Base-by-base conservation (phyloP, 1,140 invertebrate species). In the Heliconius nattereri region DNA sequence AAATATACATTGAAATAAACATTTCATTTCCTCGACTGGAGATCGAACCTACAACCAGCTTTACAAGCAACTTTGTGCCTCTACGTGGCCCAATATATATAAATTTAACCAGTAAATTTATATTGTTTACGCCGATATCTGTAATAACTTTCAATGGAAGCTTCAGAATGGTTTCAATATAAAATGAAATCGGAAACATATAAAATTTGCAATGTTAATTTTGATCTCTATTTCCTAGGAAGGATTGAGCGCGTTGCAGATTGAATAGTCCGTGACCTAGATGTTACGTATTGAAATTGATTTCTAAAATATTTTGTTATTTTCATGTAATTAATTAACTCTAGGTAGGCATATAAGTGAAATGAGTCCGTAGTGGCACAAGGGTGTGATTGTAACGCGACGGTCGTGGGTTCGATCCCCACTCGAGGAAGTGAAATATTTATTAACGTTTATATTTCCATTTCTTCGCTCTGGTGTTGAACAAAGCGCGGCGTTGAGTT, bases 151-250 rank as follows among this genome's bases (percentile, higher is more conserved):
- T n/a, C 29, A 73, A 49, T 76, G 54, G 73, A 70, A 73, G 35
- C 72, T 49, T 76, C 16, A 79, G 32, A 74, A 66, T 71, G 60
- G n/a, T 78, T 49, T 52, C 29, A 52, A 71, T 45, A 75, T 78
- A 78, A 84, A 78, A 84, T 76, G 84, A 85, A 85, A 84, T 87
- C 85, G 82, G 84, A 87, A 87, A 87, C 81, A 77, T 84, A 79
- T 81, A 81, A 76, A 81, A 85, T 90, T 89, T 85, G 84, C 87
- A 90, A 86, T 87, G 81, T 82, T 88, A 88, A 90, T 88, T 87
- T 86, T 83, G 85, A 72, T 90, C 85, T 86, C 85, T 82, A 87
- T 90, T 88, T 91, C 85, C 87, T 88, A 85, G 77, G 81, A 77
- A 40, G 70, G n/a, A 72, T 77, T 54, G 19, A 54, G 40, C 60